Percentiles rank a stretch among this genome's conserved stretches.
These are phyloP conservation scores for Sebastes baramenuke DNA, from an alignment of 2,797 vertebrate genomes.

Conservation along the genomic window DNA sequence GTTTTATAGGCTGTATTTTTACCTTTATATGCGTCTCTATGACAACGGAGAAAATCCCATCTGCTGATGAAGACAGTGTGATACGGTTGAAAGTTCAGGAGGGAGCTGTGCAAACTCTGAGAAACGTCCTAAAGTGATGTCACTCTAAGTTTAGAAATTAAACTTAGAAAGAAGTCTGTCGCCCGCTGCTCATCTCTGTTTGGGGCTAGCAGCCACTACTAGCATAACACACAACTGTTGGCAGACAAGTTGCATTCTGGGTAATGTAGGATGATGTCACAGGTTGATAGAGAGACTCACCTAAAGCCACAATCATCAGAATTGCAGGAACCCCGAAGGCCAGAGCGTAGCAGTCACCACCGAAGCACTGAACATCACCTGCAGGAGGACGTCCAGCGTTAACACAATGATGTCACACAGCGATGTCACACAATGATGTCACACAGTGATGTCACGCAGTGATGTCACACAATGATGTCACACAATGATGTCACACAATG, in stretches of 20 bases:
- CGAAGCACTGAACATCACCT: conserved; percentile 96
- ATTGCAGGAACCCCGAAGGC: conserved; percentile 94
- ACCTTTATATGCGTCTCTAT: neutral
- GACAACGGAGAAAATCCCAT: too few relatives aligned
- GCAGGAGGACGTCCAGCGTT: conserved; percentile 37
- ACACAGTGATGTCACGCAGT: fast-evolving
- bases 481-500: fast-evolving
- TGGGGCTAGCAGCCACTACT: neutral
- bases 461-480: too few relatives aligned
- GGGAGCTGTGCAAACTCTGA: too few relatives aligned
- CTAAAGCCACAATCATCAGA: conserved; percentile 91
- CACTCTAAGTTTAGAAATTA: too few relatives aligned
- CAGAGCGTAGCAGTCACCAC: conserved; percentile 92
- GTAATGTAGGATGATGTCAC: neutral
- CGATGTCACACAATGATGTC: too few relatives aligned
- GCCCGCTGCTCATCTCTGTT: too few relatives aligned
- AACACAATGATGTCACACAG: neutral
- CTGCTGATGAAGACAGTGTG: too few relatives aligned
- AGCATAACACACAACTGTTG: neutral
- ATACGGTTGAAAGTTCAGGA: too few relatives aligned
- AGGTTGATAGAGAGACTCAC: conserved; percentile 79
- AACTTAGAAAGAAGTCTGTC: too few relatives aligned
- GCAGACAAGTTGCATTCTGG: neutral
- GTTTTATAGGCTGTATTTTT: neutral
- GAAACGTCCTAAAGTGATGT: too few relatives aligned